Evolutionary conservation across 1,140 invertebrate genomes (phyloP), one percentile per base, ranked within the genome.

Genomic region (Hestina assimilis): DNA sequence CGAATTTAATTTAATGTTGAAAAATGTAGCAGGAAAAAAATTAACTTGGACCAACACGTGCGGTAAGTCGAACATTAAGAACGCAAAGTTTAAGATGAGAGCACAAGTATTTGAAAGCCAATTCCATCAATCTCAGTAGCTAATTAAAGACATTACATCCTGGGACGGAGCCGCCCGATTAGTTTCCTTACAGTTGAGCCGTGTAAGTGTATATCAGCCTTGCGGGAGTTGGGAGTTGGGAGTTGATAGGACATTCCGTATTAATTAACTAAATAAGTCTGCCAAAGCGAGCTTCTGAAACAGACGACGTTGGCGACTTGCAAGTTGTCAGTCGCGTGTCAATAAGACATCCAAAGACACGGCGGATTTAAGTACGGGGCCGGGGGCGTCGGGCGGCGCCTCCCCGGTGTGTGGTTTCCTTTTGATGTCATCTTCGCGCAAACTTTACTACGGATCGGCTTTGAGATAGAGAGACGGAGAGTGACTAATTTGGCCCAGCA

Each of bases 401-500:
- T 70, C 82, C 83, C 81, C 79, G 75, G 80, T 86, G 82, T 88
- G 85, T 88, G 85, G 85, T 88, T 88, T 88, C 85, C 85, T 86
- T 88, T 88, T 88, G 85, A 88, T 88, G 85, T 88, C 85, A 88
- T 88, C 85, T 88, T 88, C 83, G 85, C 83, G 85, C 85, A 88
- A 88, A 88, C 85, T 88, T 88, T 88, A 83, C 85, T 88, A 83
- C 85, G 85, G 83, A 88, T 88, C 85, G 85, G 85, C 85, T 88
- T 88, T 88, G 85, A 88, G 85, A 88, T 88, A 88, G 83, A 88
- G 85, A 88, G 83, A 85, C 83, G 81, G 83, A 83, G 85, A 88
- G 85, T 88, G 85, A 88, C 85, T 88, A 88, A 88, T 88, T 88
- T 86, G 82, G 85, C 85, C 85, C 85, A 86, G 82, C 83, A 86